Base-by-base conservation (phyloP, 2,113 vertebrate species). In the Acinonyx jubatus region DNA sequence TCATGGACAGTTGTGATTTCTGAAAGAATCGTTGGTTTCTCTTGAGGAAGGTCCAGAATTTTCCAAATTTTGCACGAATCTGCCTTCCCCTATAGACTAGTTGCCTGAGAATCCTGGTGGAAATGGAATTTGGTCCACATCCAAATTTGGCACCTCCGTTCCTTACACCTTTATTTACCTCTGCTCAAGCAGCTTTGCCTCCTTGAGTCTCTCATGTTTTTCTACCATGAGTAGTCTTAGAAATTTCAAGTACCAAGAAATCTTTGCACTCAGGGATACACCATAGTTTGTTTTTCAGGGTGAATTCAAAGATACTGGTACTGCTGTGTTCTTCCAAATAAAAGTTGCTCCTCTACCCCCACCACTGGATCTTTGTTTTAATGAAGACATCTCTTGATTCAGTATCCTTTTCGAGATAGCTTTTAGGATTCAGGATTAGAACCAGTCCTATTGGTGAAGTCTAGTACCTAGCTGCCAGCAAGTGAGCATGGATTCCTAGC, bases 391-490 rank as follows among this genome's bases (percentile, higher is more conserved):
- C 38, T 93, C n/a, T 90, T 29, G 4, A 81, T 63, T 90, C 27
- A 41, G 0, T 45, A 48, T 66, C 15, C 16, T 41, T 93, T 36
- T 90, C 79, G 55, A 81, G 25, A n/a, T 79, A 55, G 21, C 29
- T 68, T 78, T 96, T 78, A 94, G 36, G 36, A 91, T 73, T 93
- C 55, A 45, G 18, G 21, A n/a, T 95, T 82, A 89, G 25, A 73
- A 52, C 10, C 68, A 15, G 14, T 27, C 38, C n/a, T 11, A 9
- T 27, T n/a, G 61, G 31, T 92, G 11, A 25, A 69, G 71, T 68
- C 45, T 33, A 73, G 61, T 45, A 2, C 18, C 41, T 86, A n/a
- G 33, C 27, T 76, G 71, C 74, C 9, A 16, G 25, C 19, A 29
- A 31, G 36, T 48, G 52, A 52, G 29, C 18, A 19, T 79, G 76